These are phyloP conservation scores for Falco novaeseelandiae DNA, from an alignment of 2,797 vertebrate genomes.

Conservation along the genomic window DNA sequence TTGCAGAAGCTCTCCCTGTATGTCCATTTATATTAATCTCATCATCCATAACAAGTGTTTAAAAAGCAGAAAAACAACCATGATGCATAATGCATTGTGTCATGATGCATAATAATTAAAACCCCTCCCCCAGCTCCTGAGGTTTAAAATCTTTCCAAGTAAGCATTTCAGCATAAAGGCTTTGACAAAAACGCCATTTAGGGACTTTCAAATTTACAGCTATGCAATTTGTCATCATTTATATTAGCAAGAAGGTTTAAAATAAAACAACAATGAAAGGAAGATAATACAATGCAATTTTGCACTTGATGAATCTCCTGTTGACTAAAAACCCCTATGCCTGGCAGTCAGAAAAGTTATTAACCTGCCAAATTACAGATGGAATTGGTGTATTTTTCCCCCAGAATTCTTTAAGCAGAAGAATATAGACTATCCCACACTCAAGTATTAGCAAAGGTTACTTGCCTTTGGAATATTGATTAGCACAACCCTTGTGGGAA, in stretches of 20 bases:
- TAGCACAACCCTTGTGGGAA: constrained; percentile 25
- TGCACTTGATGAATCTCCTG: constrained; percentile 37
- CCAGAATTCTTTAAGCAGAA: neutral
- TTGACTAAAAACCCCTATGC: constrained; percentile 3
- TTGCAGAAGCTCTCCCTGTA: constrained; percentile 23
- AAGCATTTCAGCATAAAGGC: constrained; percentile 77
- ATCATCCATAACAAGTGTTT: constrained; percentile 70
- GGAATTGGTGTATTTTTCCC: neutral
- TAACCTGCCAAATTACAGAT: constrained; percentile 20
- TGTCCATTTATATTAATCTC: constrained; percentile 69
- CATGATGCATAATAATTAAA: constrained; percentile 73
- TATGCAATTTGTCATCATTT: constrained; percentile 94
- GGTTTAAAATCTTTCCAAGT: constrained; percentile 68
- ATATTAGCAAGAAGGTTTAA: constrained; percentile 81
- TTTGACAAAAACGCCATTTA: constrained; percentile 78
- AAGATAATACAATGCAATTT: neutral
- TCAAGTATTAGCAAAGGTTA: constrained; percentile 18
- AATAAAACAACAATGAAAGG: constrained; percentile 18
- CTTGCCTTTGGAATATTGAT: constrained; percentile 39
- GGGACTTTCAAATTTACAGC: constrained; percentile 87
- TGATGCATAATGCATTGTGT: constrained; percentile 73
- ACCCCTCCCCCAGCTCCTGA: constrained; percentile 63
- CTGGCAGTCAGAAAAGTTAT: constrained; percentile 3
- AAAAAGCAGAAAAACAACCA: constrained; percentile 74
- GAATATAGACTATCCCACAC: neutral